Evolutionary conservation across 2,797 vertebrate genomes (phyloP), one percentile per base, ranked within the genome.

Genomic region (Macrochelys suwanniensis): DNA sequence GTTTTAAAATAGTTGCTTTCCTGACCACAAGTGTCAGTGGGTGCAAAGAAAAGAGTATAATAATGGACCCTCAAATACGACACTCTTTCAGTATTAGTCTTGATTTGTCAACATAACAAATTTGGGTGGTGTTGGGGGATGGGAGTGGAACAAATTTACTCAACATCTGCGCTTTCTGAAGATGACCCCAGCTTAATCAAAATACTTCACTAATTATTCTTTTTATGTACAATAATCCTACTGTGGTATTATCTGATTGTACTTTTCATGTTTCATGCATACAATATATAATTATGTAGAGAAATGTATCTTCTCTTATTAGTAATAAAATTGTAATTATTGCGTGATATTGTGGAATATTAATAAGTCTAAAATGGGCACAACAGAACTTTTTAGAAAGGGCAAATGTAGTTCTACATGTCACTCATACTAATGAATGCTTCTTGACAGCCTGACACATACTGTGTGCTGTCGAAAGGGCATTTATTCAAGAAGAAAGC

Each of bases 31-130:
- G 0, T 23, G 23, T 1, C 57, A 53, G 31, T 53, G 28, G 68
- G 88, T 74, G 21, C 3, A 87, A 91, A 87, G 4, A 6, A 77
- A 1, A 0, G 0, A 87, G 4, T 3, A 9, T 0, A 25, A 5
- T 77, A 33, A 2, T 12, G 0, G 3, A 33, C 61, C 7, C 71
- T 80, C 7, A 68, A 21, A n/a, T 68, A 5, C 5, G 19, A 17
- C n/a, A 33, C 19, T 1, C 10, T 80, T 6, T 4, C 65, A 26
- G 23, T 25, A 26, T 25, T 25, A 92, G 8, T 25, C 1, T 76
- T 47, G 12, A 45, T 76, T 47, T 45, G 13, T 47, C 71, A 7
- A 4, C 71, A 47, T 45, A 84, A 23, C 80, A 5, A 1, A 33
- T 26, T 47, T 80, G 15, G 37, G 88, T 31, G 4, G 37, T 1